Percentiles rank a stretch among this genome's conserved stretches.
These are phyloP conservation scores for Uropetala carovei DNA, from an alignment of 2,888 invertebrate genomes.

Conservation along the genomic window DNA sequence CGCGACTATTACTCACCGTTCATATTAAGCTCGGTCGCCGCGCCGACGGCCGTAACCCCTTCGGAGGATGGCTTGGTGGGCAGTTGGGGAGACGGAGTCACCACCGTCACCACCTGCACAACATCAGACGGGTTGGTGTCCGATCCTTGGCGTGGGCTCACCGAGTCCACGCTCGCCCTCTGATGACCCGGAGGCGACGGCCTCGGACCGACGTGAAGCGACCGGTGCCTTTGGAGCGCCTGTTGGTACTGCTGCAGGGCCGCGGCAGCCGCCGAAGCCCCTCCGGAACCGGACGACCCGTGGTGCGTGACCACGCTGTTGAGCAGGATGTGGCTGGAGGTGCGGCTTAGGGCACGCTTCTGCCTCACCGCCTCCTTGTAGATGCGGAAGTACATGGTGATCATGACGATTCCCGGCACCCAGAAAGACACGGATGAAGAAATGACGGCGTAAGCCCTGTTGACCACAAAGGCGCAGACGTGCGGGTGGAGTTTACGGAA, in stretches of 20 bases:
- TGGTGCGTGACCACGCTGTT: constrained; percentile 74
- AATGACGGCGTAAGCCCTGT: constrained; percentile 90
- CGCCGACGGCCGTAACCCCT: not conserved
- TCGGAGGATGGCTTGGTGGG: not conserved
- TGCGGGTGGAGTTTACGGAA: constrained; percentile 82
- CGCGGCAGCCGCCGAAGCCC: constrained; percentile 75
- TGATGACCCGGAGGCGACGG: constrained; percentile 81
- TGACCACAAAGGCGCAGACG: constrained; percentile 90
- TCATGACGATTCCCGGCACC: constrained; percentile 95
- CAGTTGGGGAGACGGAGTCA: not conserved
- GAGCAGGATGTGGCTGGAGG: constrained; percentile 90
- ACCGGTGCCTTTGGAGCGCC: constrained; percentile 71
- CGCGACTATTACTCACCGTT: not conserved
- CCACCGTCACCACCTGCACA: constrained; percentile 72
- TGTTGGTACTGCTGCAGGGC: constrained; percentile 76
- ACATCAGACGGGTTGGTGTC: constrained; percentile 74
- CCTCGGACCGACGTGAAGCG: constrained; percentile 74
- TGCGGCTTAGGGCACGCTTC: constrained; percentile 87
- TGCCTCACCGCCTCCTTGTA: constrained; percentile 81
- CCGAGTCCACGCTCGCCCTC: constrained; percentile 75
- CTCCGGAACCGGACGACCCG: not conserved
- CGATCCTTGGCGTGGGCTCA: constrained; percentile 67
- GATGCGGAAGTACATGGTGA: constrained; percentile 93
- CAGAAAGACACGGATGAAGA: constrained; percentile 94
- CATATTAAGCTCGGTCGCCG: not conserved